phyloP scores from a whole-genome alignment of 2,113 vertebrate species.

The Balaeniceps rex region DNA sequence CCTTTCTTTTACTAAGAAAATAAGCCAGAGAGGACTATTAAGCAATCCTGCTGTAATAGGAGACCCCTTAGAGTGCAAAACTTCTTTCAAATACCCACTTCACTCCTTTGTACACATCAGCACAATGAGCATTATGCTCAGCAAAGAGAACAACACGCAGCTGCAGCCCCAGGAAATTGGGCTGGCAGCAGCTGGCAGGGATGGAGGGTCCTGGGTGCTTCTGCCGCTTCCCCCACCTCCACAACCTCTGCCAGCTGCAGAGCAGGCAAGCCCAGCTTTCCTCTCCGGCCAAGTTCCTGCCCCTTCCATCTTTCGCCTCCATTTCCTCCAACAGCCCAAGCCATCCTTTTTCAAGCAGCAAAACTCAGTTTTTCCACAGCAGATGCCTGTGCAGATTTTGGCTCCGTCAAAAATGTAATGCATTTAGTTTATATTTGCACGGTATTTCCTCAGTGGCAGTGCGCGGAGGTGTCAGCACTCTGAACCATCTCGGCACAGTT shows the following conservation, averaged over 20 bases:
- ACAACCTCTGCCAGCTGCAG: background rate
- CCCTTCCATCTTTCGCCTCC: background rate
- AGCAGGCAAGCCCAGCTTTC: background rate
- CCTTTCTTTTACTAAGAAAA: background rate
- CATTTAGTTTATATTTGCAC: background rate
- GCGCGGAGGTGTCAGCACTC: background rate
- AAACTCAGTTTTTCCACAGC: background rate
- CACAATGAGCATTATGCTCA: background rate
- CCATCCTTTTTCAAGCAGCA: background rate
- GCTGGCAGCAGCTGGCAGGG: background rate
- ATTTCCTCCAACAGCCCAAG: background rate
- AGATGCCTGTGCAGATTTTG: background rate
- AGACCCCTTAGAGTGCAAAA: background rate
- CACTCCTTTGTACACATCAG: background rate
- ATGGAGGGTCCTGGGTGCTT: background rate
- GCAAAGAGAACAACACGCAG: background rate
- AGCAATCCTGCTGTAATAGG: background rate
- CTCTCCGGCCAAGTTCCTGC: background rate
- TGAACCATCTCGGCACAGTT: fast-evolving
- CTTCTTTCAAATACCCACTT: background rate
- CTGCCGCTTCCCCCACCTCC: background rate
- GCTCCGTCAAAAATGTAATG: background rate
- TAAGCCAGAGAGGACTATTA: background rate
- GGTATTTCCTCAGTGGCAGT: background rate
- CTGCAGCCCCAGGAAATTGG: fast-evolving